Percentiles rank a stretch among this genome's conserved stretches.
Evolutionary conservation across 2,797 vertebrate species (phyloP).

Genomic region (Phoxinus dragarum): DNA sequence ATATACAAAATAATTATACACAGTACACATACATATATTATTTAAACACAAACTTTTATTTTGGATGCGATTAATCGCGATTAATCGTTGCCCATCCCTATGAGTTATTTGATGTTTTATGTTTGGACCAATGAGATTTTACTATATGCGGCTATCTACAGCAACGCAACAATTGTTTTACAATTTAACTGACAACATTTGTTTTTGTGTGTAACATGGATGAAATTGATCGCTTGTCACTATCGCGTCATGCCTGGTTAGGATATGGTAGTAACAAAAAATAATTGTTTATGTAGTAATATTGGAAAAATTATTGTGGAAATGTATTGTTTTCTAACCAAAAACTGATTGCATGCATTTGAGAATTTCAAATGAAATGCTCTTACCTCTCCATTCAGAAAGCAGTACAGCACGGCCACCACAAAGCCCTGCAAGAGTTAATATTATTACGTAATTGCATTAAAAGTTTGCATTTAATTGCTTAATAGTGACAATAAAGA

Average conservation of each 20-base stretch:
- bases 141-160: not conserved
- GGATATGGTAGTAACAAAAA: not conserved
- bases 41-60: too few species aligned
- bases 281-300: not conserved
- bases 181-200: not conserved
- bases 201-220: too few species aligned
- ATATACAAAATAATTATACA: too few species aligned
- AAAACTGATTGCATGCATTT: not conserved
- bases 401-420: constrained; percentile 97
- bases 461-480: not conserved
- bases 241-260: not conserved
- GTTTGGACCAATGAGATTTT: not conserved
- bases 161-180: not conserved
- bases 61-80: too few species aligned
- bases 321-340: not conserved
- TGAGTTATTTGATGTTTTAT: not conserved
- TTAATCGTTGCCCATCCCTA: too few species aligned
- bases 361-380: constrained; percentile 32
- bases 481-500: not conserved
- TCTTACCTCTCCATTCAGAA: constrained; percentile 98
- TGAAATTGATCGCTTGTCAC: not conserved
- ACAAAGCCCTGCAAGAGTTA: constrained; percentile 89
- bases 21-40: too few species aligned
- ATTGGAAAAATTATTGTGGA: not conserved
- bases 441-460: not conserved